Evolutionary conservation across 2,888 invertebrate genomes (phyloP).

Genomic region (Uloborus plumipes): DNA sequence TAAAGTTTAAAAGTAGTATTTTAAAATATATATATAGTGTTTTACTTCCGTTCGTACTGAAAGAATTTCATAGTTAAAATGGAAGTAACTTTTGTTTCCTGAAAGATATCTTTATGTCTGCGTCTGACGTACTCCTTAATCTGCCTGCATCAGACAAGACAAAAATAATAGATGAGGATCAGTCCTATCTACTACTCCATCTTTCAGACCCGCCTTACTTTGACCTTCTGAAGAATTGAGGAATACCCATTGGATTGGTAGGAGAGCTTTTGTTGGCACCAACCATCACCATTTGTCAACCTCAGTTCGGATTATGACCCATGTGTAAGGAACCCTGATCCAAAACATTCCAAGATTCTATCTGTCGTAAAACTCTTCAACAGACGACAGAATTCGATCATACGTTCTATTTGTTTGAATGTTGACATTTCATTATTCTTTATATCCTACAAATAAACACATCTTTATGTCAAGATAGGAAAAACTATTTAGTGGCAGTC

Average conservation of each 20-base stretch:
- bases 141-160: neutral
- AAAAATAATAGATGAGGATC: neutral
- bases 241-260: neutral
- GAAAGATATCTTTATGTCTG: neutral
- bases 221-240: neutral
- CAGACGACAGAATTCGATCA: too few relatives aligned
- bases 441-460: neutral
- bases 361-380: too few relatives aligned
- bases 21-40: neutral
- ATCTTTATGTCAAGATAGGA: neutral
- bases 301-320: constrained; percentile 12
- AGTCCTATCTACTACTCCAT: constrained; percentile 2
- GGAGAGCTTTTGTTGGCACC: constrained; percentile 8
- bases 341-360: neutral
- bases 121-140: neutral
- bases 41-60: neutral
- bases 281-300: constrained; percentile 22
- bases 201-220: constrained; percentile 7
- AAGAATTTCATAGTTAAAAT: neutral
- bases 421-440: too few relatives aligned
- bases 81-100: neutral
- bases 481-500: too few relatives aligned
- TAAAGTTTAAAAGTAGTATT: too few relatives aligned
- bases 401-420: too few relatives aligned
- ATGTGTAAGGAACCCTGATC: constrained; percentile 3